Conservation (phyloP, 2,797 vertebrate species). For the Ctenopoma kingsleyae region DNA sequence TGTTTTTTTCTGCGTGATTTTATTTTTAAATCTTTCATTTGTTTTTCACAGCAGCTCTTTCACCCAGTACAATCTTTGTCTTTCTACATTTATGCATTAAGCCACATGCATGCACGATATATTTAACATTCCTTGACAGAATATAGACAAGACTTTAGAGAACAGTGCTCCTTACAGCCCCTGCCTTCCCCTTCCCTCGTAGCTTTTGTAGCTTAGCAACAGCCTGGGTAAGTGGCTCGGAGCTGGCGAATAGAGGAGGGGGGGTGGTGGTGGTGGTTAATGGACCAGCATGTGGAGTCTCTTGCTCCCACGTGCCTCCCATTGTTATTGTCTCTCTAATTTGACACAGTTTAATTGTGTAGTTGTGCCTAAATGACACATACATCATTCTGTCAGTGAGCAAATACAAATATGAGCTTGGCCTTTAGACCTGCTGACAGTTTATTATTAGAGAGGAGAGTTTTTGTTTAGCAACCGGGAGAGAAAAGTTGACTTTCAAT, state of each 20-base stretch:
- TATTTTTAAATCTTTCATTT: neutral
- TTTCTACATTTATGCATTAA: neutral
- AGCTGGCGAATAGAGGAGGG: conserved; percentile 38
- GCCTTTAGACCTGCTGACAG: conserved; percentile 32
- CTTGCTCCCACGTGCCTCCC: conserved; percentile 48
- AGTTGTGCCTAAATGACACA: conserved; percentile 65
- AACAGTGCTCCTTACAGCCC: conserved; percentile 36
- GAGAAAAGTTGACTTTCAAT: conserved; percentile 27
- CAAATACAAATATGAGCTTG: conserved; percentile 60
- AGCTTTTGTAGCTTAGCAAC: conserved; percentile 75
- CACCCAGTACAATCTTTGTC: neutral
- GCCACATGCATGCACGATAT: neutral
- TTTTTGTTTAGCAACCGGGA: conserved; percentile 10
- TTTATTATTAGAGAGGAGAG: conserved; percentile 10
- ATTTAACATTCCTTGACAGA: conserved; percentile 21
- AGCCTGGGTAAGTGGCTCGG: conserved; percentile 43
- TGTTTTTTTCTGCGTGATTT: neutral
- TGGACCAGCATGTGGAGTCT: conserved; percentile 59
- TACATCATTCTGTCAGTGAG: conserved; percentile 69
- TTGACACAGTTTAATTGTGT: conserved; percentile 67
- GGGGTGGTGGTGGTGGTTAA: conserved; percentile 60
- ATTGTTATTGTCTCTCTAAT: conserved; percentile 64
- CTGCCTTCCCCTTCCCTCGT: conserved; percentile 19
- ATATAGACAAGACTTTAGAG: conserved; percentile 45
- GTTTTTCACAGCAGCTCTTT: too few species aligned